Evolutionary conservation across 2,113 vertebrate genomes (phyloP).

Genomic region (Sebastes fasciatus): DNA sequence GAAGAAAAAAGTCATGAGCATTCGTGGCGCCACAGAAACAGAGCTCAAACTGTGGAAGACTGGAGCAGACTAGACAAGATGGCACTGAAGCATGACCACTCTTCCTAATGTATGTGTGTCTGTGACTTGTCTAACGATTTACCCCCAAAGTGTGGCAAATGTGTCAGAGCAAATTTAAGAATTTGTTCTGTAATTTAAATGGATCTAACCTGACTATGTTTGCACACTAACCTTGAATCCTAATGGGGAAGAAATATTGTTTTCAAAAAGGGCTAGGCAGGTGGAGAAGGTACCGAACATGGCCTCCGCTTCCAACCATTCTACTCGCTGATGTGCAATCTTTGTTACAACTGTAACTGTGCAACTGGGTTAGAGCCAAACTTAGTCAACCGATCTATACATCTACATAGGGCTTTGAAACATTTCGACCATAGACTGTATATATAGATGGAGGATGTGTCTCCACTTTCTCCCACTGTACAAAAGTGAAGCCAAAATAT

Average conservation of each 20-base stretch:
- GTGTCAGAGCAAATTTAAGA: neutral
- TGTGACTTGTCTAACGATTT: neutral
- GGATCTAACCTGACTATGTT: neutral
- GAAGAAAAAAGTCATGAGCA: neutral
- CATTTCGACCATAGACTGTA: neutral
- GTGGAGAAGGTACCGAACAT: neutral
- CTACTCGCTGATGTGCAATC: neutral
- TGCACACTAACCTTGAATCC: neutral
- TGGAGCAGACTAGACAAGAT: neutral
- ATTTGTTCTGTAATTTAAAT: neutral
- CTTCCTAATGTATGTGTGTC: neutral
- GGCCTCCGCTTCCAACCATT: neutral
- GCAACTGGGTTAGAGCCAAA: neutral
- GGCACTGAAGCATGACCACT: neutral
- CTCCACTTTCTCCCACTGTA: no score
- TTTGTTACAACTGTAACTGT: neutral
- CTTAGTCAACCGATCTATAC: neutral
- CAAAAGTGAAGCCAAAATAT: no score
- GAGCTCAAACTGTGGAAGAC: neutral
- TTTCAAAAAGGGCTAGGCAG: no score
- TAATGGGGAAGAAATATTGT: neutral
- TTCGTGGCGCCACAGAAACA: neutral
- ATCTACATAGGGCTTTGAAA: neutral
- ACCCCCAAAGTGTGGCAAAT: neutral
- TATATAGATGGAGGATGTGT: no score